Evolutionary conservation across 2,888 invertebrate species (phyloP).

Genomic region (Caenorhabditis japonica): DNA sequence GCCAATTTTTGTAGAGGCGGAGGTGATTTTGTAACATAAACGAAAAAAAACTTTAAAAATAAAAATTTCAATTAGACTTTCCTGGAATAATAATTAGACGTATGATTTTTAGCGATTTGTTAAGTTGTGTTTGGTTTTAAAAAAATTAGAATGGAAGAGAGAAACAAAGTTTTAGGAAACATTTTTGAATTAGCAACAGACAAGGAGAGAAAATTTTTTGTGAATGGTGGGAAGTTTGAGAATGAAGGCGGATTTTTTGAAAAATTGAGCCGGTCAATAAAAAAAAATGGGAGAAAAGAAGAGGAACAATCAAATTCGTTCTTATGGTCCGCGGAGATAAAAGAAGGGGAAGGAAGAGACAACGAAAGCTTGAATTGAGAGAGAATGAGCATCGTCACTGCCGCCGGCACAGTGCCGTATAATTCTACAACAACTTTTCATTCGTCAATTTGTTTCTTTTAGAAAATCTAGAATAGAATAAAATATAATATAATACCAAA

Average conservation of each 20-base stretch:
- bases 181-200: background rate
- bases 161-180: background rate
- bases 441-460: slow-evolving; percentile 16
- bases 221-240: background rate
- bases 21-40: background rate
- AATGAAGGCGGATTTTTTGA: slow-evolving; percentile 7
- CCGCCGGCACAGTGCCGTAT: background rate
- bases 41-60: background rate
- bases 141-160: background rate
- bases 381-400: background rate
- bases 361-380: slow-evolving; percentile 52
- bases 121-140: too few relatives aligned
- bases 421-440: slow-evolving; percentile 1
- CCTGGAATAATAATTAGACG: background rate
- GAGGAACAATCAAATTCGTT: too few relatives aligned
- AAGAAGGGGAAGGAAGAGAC: slow-evolving; percentile 12
- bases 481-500: slow-evolving; percentile 4
- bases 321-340: slow-evolving; percentile 49
- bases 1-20: slow-evolving; percentile 9
- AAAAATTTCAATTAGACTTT: slow-evolving; percentile 3
- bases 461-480: slow-evolving; percentile 4
- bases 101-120: background rate
- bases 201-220: background rate
- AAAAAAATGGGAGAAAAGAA: background rate
- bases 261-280: slow-evolving; percentile 25